Conservation (phyloP, 2,113 vertebrate species). For the Tympanuchus pallidicinctus region DNA sequence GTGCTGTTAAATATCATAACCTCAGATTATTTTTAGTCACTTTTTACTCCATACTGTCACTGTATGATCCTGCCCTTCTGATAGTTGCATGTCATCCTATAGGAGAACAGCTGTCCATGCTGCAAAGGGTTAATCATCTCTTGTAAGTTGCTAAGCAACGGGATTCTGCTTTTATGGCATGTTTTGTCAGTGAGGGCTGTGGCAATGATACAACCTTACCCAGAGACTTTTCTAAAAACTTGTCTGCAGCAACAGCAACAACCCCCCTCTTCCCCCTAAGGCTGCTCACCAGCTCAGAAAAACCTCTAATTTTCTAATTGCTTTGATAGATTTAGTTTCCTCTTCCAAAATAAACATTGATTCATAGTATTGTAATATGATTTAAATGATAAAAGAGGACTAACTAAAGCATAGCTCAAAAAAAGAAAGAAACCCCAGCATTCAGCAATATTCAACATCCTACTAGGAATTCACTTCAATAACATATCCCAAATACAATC, state of each 20-base stretch:
- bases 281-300: not conserved
- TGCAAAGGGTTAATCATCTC: slow-evolving; percentile 49
- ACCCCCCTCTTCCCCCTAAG: too few species aligned
- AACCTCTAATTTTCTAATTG: not conserved
- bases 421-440: not conserved
- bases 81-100: not conserved
- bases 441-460: not conserved
- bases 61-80: not conserved
- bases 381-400: not conserved
- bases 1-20: not conserved
- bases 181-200: not conserved
- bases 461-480: not conserved
- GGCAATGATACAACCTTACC: not conserved
- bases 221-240: slow-evolving; percentile 7
- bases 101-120: not conserved
- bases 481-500: not conserved
- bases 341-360: not conserved
- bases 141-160: not conserved
- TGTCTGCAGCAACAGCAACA: not conserved
- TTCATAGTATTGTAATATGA: not conserved
- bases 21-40: not conserved
- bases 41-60: not conserved
- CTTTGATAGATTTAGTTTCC: not conserved
- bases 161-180: not conserved
- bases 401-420: not conserved